Evolutionary conservation across 1,140 invertebrate species (phyloP).

Genomic region (Trachymyrmex cornetzi): DNA sequence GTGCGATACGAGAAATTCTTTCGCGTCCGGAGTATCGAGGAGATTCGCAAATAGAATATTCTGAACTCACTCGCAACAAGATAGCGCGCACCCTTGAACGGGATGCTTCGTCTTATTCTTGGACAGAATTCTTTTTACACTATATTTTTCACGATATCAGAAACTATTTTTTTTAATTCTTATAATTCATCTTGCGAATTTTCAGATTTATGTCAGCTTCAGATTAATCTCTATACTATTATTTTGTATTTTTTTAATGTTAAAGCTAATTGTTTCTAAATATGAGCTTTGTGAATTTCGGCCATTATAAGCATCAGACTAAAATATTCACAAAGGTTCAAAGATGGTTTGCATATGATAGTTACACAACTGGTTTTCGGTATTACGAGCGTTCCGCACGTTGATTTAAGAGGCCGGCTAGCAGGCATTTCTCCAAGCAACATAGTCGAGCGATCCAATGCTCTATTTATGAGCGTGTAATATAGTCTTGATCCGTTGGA

Average conservation of each 20-base stretch:
- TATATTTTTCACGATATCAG: conserved; percentile 11
- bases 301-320: background rate
- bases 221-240: background rate
- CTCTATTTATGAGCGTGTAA: conserved; percentile 60
- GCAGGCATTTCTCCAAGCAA: conserved; percentile 71
- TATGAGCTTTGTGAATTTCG: background rate
- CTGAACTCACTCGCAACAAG: conserved; percentile 57
- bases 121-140: conserved; percentile 39
- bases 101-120: background rate
- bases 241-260: background rate
- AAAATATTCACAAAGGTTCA: background rate
- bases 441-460: conserved; percentile 33
- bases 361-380: conserved; percentile 58
- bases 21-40: conserved; percentile 68
- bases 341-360: conserved; percentile 33
- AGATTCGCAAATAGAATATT: conserved; percentile 76
- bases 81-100: conserved; percentile 50
- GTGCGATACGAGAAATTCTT: conserved; percentile 75
- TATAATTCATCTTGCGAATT: background rate
- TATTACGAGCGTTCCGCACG: conserved; percentile 35
- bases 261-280: background rate
- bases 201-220: background rate
- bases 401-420: conserved; percentile 68
- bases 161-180: conserved; percentile 5
- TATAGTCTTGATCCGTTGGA: conserved; percentile 45